Percentiles rank a stretch among this genome's conserved stretches.
Evolutionary conservation across 2,113 vertebrate genomes (phyloP).

Genomic region (Hemicordylus capensis): DNA sequence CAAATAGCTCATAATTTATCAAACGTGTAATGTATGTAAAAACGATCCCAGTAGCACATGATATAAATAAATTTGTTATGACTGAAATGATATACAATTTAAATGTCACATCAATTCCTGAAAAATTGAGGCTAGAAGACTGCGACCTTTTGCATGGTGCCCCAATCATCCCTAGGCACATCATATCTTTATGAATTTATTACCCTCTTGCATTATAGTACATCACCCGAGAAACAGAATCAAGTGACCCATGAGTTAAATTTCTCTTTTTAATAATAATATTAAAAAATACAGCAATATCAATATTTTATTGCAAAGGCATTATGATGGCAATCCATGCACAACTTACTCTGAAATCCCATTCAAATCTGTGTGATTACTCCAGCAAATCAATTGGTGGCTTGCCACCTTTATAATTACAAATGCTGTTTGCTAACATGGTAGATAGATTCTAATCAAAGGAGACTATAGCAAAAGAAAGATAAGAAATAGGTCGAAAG

Average conservation of each 20-base stretch:
- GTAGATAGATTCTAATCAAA: background rate
- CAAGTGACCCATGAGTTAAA: constrained; percentile 34
- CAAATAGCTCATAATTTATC: constrained; percentile 64
- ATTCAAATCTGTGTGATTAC: background rate
- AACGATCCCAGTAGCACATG: constrained; percentile 49
- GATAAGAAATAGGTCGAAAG: background rate
- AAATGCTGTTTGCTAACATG: background rate
- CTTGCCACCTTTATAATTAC: background rate
- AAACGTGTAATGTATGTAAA: constrained; percentile 70
- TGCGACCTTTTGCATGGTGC: constrained; percentile 66
- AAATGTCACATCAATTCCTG: constrained; percentile 73
- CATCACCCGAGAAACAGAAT: constrained; percentile 28
- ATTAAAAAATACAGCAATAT: constrained; percentile 25
- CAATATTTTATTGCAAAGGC: constrained; percentile 11
- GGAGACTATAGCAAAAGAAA: background rate
- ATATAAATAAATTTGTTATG: constrained; percentile 69
- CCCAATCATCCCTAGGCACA: constrained; percentile 65
- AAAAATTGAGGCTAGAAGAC: constrained; percentile 72
- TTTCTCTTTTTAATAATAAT: constrained; percentile 35
- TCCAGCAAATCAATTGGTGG: background rate
- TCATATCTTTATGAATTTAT: constrained; percentile 61
- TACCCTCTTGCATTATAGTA: constrained; percentile 57
- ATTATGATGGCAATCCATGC: background rate
- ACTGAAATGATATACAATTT: constrained; percentile 76
- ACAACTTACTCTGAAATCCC: background rate